Percentiles rank a stretch among this genome's conserved stretches.
Evolutionary conservation across 2,113 vertebrate genomes (phyloP).

Genomic region (Microtus ochrogaster): DNA sequence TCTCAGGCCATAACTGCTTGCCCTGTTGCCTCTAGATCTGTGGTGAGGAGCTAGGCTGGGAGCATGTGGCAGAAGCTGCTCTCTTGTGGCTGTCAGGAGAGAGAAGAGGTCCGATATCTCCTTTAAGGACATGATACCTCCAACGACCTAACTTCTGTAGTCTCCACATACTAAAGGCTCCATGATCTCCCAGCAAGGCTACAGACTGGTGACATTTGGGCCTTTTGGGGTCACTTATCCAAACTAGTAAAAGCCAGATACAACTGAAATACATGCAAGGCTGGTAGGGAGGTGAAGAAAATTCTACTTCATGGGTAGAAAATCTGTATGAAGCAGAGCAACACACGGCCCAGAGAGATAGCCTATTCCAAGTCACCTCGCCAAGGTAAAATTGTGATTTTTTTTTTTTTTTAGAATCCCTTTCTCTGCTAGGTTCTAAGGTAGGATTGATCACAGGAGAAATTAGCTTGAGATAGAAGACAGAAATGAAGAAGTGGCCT

Average conservation of each 20-base stretch:
- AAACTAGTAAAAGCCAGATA: not conserved
- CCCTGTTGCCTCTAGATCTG: not conserved
- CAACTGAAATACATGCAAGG: not conserved
- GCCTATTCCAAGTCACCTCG: not conserved
- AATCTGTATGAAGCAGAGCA: not conserved
- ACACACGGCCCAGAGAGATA: fast-evolving
- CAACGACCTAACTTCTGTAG: not conserved
- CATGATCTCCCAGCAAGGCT: not conserved
- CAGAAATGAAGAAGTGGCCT: not conserved
- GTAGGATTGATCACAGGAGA: not conserved
- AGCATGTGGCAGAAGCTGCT: not conserved
- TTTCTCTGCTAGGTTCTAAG: not conserved
- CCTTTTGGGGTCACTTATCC: not conserved
- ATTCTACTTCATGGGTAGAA: not conserved
- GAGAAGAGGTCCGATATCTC: not conserved
- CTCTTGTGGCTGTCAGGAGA: not conserved
- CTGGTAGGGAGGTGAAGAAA: not conserved
- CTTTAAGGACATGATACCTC: not conserved
- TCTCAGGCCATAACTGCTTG: not conserved
- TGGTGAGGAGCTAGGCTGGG: not conserved
- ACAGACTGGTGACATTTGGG: not conserved
- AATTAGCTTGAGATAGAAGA: not conserved
- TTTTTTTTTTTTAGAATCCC: not conserved
- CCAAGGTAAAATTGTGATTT: not conserved
- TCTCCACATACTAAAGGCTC: not conserved